Conservation (phyloP, 2,888 invertebrate genomes). For the Oxystoma pomonae region DNA sequence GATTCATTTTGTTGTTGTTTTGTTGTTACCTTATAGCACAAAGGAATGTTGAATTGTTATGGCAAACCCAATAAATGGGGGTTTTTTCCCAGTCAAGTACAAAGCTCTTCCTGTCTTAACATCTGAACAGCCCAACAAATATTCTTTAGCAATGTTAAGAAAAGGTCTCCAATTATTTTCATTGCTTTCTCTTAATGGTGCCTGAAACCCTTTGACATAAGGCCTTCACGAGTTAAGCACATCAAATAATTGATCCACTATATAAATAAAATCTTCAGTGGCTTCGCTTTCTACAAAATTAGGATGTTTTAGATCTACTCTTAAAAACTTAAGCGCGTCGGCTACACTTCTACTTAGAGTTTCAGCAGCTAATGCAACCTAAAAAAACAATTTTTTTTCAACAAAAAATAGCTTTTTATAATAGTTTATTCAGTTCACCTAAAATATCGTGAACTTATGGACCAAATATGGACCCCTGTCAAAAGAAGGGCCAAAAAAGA, state of each 20-base stretch:
- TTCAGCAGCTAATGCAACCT: constrained; percentile 16
- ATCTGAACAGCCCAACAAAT: not conserved
- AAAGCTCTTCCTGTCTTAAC: not conserved
- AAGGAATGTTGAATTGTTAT: constrained; percentile 14
- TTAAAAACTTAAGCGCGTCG: constrained; percentile 18
- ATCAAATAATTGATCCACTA: not conserved
- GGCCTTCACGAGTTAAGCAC: not conserved
- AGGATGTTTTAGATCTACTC: constrained; percentile 14
- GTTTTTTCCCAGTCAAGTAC: not conserved
- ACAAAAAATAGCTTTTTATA: no score
- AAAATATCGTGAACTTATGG: no score
- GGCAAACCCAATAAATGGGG: not conserved
- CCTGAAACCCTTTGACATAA: not conserved
- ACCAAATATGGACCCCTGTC: no score
- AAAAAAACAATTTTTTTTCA: not conserved
- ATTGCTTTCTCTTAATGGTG: not conserved
- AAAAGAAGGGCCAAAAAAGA: no score
- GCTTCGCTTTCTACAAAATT: constrained; percentile 10
- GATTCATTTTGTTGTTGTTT: no score
- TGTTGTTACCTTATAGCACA: constrained; percentile 17
- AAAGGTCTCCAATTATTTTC: not conserved
- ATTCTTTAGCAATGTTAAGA: not conserved
- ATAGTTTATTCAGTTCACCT: no score
- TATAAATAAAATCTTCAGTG: not conserved
- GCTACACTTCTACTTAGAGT: constrained; percentile 21